phyloP scores from a whole-genome alignment of 2,797 vertebrate genomes.

The Pantherophis vulpinus region DNA sequence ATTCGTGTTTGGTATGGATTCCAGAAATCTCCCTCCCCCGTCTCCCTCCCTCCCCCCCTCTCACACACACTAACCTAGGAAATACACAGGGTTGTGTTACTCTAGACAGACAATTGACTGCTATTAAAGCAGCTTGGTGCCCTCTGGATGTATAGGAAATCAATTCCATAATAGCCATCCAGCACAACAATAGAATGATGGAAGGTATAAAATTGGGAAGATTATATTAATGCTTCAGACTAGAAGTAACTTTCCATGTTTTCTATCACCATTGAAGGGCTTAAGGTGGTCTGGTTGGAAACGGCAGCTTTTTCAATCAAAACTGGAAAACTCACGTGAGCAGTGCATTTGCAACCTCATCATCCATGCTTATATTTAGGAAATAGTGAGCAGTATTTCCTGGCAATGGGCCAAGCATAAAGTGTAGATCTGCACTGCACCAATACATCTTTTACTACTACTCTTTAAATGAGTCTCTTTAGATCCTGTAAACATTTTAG shows the following conservation, averaged over 20 bases:
- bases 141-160: background rate
- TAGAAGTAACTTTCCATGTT: background rate
- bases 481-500: background rate
- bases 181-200: background rate
- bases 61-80: background rate
- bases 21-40: background rate
- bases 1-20: background rate
- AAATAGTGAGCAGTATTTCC: background rate
- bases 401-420: background rate
- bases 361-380: background rate
- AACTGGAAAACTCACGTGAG: background rate
- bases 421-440: background rate
- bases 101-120: background rate
- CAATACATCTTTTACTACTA: background rate
- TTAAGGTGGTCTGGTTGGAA: background rate
- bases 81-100: background rate
- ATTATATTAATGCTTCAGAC: background rate
- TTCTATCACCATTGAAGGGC: background rate
- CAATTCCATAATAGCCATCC: background rate
- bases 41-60: rapidly evolving
- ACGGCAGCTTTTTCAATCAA: background rate
- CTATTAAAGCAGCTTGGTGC: background rate
- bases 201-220: background rate
- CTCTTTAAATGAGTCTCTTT: background rate
- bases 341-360: background rate